Base-by-base conservation (phyloP, 2,113 vertebrate species). In the Manacus vitellinus region DNA sequence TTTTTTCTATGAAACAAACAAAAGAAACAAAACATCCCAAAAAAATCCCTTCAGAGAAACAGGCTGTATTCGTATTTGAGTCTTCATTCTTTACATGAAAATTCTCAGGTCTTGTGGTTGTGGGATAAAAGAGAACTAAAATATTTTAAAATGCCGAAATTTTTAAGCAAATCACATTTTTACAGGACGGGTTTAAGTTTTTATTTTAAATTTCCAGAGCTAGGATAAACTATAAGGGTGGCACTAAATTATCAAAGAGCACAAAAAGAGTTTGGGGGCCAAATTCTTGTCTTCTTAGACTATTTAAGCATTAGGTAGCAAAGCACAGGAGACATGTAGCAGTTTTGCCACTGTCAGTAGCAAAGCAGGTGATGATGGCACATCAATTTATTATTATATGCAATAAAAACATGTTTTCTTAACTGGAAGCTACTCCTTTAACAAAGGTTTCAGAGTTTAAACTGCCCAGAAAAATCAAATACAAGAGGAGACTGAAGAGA, bases 401-500 rank as follows among this genome's bases (percentile, higher is more conserved):
- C 14, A 70, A 76, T 23, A 71, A 77, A 94, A 78, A 55, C 2
- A 3, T 23, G 24, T 82, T 96, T 96, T 89, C 79, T 87, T 79
- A 81, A 94, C 47, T 78, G 93, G 58, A 68, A 82, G 67, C 39
- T 87, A 84, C 28, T 81, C 52, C 71, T 89, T 93, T 54, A 83
- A 51, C 58, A 63, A 95, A 46, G 5, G 76, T 81, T 30, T 66
- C 82, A 91, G 89, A 49, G 23, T 24, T 75, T 75, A 75, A 62
- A 70, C 23, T 68, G 39, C 12, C 65, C 35, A 65, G 33, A 81
- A 81, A 89, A 93, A 95, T 84, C 90, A 97, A 96, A 85, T 72
- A 68, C 27, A 91, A 91, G 77, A 47, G 37, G 15, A 56, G 71
- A 89, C 54, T 49, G 43, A 70, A 89, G 82, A 88, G 44, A 92